These are phyloP conservation scores for Chrysochloris asiatica DNA, from an alignment of 2,113 vertebrate genomes.

Conservation along the genomic window DNA sequence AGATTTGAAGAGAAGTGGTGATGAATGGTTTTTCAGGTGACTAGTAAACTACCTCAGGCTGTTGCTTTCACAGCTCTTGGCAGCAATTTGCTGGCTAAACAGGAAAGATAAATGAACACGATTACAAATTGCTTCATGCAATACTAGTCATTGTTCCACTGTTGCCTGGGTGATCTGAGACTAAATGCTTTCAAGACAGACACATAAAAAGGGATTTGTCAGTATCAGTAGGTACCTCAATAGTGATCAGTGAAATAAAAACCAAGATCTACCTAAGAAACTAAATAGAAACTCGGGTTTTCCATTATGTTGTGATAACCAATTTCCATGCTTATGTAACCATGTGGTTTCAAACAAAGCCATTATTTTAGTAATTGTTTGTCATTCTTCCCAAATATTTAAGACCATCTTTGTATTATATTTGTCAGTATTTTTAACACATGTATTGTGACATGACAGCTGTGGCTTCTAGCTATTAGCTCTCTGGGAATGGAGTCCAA, in stretches of 20 bases:
- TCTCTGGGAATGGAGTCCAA: conserved; percentile 19
- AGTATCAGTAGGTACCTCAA: conserved; percentile 55
- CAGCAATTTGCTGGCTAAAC: conserved; percentile 77
- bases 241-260: conserved; percentile 56
- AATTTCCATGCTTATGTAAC: conserved; percentile 1
- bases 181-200: conserved; percentile 60
- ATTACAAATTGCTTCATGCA: conserved; percentile 57
- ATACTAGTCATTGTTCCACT: conserved; percentile 62
- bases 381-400: not conserved
- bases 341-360: not conserved
- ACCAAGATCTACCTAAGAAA: conserved; percentile 59
- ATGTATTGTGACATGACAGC: not conserved
- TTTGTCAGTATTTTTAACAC: not conserved
- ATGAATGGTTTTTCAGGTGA: conserved; percentile 74
- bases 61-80: conserved; percentile 71
- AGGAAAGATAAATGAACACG: conserved; percentile 66
- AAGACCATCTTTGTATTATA: not conserved
- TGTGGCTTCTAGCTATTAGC: not conserved
- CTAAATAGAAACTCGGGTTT: not conserved
- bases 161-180: conserved; percentile 69
- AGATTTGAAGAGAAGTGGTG: conserved; percentile 40
- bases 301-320: not conserved
- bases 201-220: conserved; percentile 40
- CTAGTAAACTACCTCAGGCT: conserved; percentile 73
- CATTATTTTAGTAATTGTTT: conserved; percentile 3